These are phyloP conservation scores for Cyanocitta stelleri DNA, from an alignment of 2,113 vertebrate genomes.

Conservation along the genomic window DNA sequence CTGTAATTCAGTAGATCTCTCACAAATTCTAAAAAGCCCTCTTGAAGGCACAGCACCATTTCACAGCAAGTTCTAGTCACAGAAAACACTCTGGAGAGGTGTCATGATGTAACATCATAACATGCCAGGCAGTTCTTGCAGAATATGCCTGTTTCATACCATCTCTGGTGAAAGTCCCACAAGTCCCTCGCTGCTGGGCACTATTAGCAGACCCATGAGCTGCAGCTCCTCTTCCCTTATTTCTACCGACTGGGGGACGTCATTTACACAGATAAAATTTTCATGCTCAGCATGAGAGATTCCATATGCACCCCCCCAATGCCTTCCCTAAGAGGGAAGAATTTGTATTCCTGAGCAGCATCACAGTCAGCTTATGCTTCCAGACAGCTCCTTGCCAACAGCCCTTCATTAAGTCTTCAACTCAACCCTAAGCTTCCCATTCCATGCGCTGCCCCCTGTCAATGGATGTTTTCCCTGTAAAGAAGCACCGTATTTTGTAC, in stretches of 20 bases:
- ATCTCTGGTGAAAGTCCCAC: neutral
- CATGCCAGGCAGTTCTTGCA: neutral
- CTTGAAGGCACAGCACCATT: neutral
- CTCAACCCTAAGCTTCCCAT: neutral
- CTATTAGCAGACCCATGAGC: neutral
- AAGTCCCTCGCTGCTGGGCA: neutral
- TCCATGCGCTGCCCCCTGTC: neutral
- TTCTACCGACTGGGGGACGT: neutral
- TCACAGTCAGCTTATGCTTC: neutral
- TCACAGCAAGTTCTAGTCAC: neutral
- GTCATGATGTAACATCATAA: neutral
- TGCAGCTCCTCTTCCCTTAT: neutral
- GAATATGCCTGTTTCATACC: neutral
- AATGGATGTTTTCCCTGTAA: neutral
- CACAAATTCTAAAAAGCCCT: neutral
- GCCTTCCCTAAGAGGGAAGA: neutral
- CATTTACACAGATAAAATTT: neutral
- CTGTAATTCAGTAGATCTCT: neutral
- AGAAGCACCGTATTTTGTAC: neutral
- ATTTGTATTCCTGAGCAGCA: neutral
- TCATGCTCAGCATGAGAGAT: neutral
- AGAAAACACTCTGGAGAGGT: neutral
- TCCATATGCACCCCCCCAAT: neutral
- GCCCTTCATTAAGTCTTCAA: neutral
- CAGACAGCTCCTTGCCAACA: conserved; percentile 20